Evolutionary conservation across 2,113 vertebrate genomes (phyloP).

Genomic region (Lepisosteus oculatus): DNA sequence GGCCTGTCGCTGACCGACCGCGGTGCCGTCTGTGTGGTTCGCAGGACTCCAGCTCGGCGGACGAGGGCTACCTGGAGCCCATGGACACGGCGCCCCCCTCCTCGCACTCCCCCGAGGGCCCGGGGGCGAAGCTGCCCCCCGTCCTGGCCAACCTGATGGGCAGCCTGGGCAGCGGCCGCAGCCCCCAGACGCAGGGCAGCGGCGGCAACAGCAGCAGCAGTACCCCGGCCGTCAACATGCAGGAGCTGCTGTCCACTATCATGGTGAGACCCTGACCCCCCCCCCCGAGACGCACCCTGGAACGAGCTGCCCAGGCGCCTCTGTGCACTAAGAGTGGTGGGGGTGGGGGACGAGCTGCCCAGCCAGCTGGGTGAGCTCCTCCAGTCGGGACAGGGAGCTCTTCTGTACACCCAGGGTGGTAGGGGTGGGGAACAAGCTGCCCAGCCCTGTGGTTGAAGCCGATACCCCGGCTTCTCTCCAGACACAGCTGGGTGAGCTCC

Average conservation of each 20-base stretch:
- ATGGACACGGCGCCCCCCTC: constrained; percentile 57
- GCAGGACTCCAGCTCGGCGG: constrained; percentile 76
- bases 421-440: too few species aligned
- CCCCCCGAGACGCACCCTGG: too few species aligned
- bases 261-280: constrained; percentile 68
- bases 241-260: constrained; percentile 88
- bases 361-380: too few species aligned
- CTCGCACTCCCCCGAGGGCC: constrained; percentile 48
- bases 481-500: too few species aligned
- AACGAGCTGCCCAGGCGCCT: neutral
- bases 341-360: too few species aligned
- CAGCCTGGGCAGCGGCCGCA: constrained; percentile 69
- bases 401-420: too few species aligned
- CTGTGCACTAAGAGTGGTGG: too few species aligned
- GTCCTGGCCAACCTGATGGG: constrained; percentile 88
- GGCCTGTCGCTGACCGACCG: neutral
- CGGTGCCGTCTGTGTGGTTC: neutral
- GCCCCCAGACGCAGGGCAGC: constrained; percentile 55
- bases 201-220: constrained; percentile 47
- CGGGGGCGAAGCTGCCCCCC: constrained; percentile 79
- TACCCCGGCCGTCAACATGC: constrained; percentile 76
- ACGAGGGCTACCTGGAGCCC: constrained; percentile 73
- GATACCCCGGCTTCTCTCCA: too few species aligned
- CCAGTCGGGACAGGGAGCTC: too few species aligned
- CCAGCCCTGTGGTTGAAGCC: too few species aligned